These are phyloP conservation scores for Rallus limicola DNA, from an alignment of 2,113 vertebrate species.

Conservation along the genomic window DNA sequence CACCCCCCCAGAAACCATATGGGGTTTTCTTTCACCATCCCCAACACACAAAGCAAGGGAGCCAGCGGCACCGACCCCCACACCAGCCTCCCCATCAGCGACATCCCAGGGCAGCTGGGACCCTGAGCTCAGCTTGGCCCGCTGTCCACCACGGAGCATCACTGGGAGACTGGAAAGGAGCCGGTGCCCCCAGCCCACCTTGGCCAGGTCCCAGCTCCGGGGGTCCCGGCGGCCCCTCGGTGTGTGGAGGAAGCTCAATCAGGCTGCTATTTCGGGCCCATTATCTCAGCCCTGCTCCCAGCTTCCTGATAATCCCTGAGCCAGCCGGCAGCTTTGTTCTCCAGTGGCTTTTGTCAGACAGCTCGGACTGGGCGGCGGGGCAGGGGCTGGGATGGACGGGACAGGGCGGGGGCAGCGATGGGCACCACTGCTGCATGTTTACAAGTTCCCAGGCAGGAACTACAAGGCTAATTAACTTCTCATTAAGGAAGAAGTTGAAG, in stretches of 20 bases:
- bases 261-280: slow-evolving; percentile 44
- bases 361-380: background rate
- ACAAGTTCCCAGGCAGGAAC: slow-evolving; percentile 48
- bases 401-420: background rate
- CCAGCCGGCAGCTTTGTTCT: slow-evolving; percentile 36
- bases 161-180: background rate
- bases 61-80: background rate
- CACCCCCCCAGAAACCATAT: rapidly evolving
- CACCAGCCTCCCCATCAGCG: background rate
- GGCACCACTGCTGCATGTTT: slow-evolving; percentile 19
- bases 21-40: background rate
- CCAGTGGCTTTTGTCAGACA: slow-evolving; percentile 24
- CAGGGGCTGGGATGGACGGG: background rate
- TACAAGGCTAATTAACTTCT: slow-evolving; percentile 63
- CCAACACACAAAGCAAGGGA: background rate
- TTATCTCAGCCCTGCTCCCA: slow-evolving; percentile 56
- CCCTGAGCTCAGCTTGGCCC: background rate
- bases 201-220: rapidly evolving
- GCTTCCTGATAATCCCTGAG: slow-evolving; percentile 53
- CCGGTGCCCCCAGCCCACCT: background rate
- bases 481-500: slow-evolving; percentile 52
- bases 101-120: background rate
- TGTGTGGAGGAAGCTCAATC: background rate
- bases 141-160: background rate
- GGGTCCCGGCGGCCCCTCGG: background rate